phyloP scores from a whole-genome alignment of 1,140 invertebrate species.

The Trinorchestia longiramus region DNA sequence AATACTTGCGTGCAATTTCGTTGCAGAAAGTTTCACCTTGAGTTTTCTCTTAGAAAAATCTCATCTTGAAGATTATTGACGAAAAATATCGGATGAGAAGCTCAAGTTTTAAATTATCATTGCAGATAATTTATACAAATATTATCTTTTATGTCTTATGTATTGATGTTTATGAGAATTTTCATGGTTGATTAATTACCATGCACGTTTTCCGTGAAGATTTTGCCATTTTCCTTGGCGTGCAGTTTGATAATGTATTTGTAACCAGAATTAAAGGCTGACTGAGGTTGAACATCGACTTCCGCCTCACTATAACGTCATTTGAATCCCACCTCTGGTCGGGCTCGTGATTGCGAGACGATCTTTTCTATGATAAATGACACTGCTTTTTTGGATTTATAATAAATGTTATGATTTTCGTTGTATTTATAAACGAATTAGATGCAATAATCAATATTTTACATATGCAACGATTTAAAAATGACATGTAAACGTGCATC shows the following conservation, averaged over 20 bases:
- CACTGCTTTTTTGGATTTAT: too few species aligned
- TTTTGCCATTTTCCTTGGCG: not conserved
- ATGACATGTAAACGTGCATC: too few species aligned
- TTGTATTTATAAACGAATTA: too few species aligned
- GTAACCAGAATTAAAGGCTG: not conserved
- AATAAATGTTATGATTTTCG: too few species aligned
- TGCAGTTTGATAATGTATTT: not conserved
- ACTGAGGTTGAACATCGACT: not conserved
- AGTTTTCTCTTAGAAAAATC: not conserved
- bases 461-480: too few species aligned
- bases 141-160: too few species aligned
- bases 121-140: not conserved
- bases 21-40: not conserved
- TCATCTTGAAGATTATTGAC: not conserved
- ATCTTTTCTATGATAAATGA: too few species aligned
- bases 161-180: not conserved
- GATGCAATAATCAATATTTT: too few species aligned
- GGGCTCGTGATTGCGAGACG: too few species aligned
- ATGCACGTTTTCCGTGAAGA: not conserved
- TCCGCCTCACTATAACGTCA: not conserved
- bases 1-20: not conserved
- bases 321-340: not conserved
- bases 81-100: not conserved
- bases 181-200: not conserved
- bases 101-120: not conserved